phyloP scores from a whole-genome alignment of 2,113 vertebrate species.

The Promerops cafer region DNA sequence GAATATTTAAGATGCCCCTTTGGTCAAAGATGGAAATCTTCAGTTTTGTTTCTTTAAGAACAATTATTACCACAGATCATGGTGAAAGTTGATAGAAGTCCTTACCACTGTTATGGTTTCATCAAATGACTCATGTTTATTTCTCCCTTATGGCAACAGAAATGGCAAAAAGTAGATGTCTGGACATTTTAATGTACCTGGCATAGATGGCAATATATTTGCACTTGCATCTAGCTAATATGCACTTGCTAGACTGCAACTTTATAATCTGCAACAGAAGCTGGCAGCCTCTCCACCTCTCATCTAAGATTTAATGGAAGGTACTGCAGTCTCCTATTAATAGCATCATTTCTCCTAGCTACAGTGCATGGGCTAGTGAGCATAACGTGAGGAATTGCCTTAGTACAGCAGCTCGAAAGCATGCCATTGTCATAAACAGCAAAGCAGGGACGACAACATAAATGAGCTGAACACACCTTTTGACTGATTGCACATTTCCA shows the following conservation, averaged over 20 bases:
- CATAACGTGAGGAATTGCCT: slow-evolving; percentile 19
- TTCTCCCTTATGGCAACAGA: background rate
- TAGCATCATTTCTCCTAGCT: slow-evolving; percentile 54
- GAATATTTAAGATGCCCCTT: background rate
- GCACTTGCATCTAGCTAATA: slow-evolving; percentile 35
- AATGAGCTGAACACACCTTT: slow-evolving; percentile 23
- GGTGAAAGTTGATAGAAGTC: background rate
- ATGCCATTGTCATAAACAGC: slow-evolving; percentile 16
- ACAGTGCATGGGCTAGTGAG: background rate
- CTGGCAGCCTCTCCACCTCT: slow-evolving; percentile 52
- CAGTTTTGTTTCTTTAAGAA: background rate
- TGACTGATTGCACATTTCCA: slow-evolving; percentile 22
- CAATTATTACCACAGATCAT: background rate
- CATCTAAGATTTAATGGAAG: slow-evolving; percentile 64
- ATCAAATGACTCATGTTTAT: slow-evolving; percentile 12
- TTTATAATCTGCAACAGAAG: slow-evolving; percentile 50
- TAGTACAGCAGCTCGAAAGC: background rate
- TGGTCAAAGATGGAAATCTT: background rate
- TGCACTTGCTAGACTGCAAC: slow-evolving; percentile 49
- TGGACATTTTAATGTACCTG: slow-evolving; percentile 28
- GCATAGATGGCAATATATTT: background rate
- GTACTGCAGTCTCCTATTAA: slow-evolving; percentile 63
- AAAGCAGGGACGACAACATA: background rate
- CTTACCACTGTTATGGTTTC: background rate
- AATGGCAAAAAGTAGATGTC: slow-evolving; percentile 7